A percentile compares a stretch with the other conserved stretches of the same genome.
phyloP scores from a whole-genome alignment of 2,797 vertebrate species.

The Luscinia luscinia region DNA sequence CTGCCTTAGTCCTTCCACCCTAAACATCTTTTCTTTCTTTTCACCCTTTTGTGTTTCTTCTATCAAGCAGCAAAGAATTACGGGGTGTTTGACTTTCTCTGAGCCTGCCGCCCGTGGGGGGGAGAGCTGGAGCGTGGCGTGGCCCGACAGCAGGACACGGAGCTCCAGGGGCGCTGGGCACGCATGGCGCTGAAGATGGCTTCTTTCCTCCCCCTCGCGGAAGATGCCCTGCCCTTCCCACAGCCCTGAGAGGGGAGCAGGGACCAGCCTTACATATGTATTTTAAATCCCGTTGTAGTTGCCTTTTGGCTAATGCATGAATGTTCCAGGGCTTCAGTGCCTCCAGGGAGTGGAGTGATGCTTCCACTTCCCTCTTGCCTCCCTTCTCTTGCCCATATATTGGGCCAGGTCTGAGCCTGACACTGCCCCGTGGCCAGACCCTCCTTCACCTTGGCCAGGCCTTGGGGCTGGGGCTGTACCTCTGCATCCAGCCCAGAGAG shows the following conservation, averaged over 20 bases:
- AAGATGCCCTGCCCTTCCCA: conserved; percentile 40
- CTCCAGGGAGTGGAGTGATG: not conserved
- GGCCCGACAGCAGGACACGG: conserved; percentile 75
- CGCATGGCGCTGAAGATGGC: conserved; percentile 72
- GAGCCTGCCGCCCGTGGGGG: conserved; percentile 74
- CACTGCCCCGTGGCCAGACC: not conserved
- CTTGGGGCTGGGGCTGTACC: not conserved
- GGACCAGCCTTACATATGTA: conserved; percentile 17
- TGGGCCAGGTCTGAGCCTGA: not conserved
- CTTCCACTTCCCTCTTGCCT: not conserved
- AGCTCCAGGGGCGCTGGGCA: conserved; percentile 69
- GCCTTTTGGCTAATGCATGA: conserved; percentile 41
- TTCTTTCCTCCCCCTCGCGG: conserved; percentile 62
- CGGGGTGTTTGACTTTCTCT: conserved; percentile 88
- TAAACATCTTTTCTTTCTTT: conserved; percentile 76
- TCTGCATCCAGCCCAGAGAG: not conserved
- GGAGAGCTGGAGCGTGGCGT: conserved; percentile 73
- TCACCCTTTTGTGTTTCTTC: conserved; percentile 80
- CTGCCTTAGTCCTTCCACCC: conserved; percentile 43
- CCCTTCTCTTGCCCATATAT: not conserved
- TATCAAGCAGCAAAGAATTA: conserved; percentile 86
- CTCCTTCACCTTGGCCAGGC: not conserved
- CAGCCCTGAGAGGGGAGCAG: conserved; percentile 47
- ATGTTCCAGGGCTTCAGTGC: conserved; percentile 65
- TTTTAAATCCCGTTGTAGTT: conserved; percentile 26